These are phyloP conservation scores for Hyperopisus bebe DNA, from an alignment of 2,113 vertebrate genomes.

Conservation along the genomic window DNA sequence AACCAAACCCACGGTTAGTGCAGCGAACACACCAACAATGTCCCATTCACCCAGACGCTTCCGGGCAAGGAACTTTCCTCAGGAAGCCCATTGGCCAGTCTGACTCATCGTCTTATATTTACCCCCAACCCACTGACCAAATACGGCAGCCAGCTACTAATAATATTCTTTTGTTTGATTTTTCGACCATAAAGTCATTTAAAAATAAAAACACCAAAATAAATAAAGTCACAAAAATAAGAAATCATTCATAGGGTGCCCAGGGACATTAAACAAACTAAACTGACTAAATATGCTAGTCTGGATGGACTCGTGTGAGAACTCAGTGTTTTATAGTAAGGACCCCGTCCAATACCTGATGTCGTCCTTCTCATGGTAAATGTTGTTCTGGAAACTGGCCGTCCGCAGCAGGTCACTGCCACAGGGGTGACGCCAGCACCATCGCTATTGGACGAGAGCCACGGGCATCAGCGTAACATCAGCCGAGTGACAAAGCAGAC, in stretches of 20 bases:
- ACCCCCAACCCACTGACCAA: background rate
- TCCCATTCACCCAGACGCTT: background rate
- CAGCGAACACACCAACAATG: background rate
- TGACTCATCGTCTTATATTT: slow-evolving; percentile 1
- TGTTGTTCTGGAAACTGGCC: slow-evolving; percentile 77
- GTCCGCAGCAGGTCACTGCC: slow-evolving; percentile 81
- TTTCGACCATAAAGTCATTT: background rate
- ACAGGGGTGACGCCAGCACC: slow-evolving; percentile 78
- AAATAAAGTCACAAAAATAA: background rate
- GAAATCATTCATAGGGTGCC: background rate
- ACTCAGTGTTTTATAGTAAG: background rate
- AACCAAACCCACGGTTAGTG: background rate
- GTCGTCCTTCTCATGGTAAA: slow-evolving; percentile 84
- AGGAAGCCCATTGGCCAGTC: background rate
- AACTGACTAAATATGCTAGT: background rate
- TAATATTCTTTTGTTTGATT: background rate
- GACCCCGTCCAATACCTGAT: slow-evolving; percentile 60
- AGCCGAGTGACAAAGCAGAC: background rate
- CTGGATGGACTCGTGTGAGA: background rate
- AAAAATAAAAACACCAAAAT: background rate
- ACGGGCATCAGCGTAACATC: background rate
- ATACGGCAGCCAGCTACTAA: background rate
- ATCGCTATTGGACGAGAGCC: slow-evolving; percentile 57
- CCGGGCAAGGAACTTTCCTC: background rate
- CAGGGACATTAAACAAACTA: background rate